phyloP scores from a whole-genome alignment of 2,113 vertebrate species.

The Oncorhynchus tshawytscha region DNA sequence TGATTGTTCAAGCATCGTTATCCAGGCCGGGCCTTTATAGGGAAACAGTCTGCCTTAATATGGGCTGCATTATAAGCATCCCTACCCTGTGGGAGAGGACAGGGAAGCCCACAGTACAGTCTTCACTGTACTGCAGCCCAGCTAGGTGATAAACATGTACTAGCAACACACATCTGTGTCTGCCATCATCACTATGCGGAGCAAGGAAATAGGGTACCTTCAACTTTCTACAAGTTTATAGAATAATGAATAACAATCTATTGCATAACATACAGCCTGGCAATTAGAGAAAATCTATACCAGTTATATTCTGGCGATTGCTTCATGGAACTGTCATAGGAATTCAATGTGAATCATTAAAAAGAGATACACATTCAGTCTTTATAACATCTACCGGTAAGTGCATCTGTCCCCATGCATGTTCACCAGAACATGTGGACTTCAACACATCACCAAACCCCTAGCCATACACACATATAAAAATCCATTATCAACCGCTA shows the following conservation, averaged over 20 bases:
- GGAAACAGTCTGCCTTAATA: conserved; percentile 57
- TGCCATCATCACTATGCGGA: conserved; percentile 54
- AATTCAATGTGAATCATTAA: conserved; percentile 35
- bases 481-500: no score
- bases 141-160: conserved; percentile 59
- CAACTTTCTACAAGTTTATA: not conserved
- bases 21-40: conserved; percentile 62
- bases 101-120: conserved; percentile 14
- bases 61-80: conserved; percentile 67
- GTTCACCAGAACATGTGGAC: conserved; percentile 25
- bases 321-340: conserved; percentile 50
- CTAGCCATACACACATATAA: conserved; percentile 9
- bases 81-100: conserved; percentile 58
- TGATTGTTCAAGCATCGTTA: conserved; percentile 66
- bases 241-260: not conserved
- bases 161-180: conserved; percentile 60
- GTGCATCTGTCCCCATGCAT: not conserved
- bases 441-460: conserved; percentile 31
- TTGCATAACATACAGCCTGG: not conserved
- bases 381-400: conserved; percentile 8
- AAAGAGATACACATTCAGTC: conserved; percentile 11
- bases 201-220: no score
- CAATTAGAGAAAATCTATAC: conserved; percentile 38
- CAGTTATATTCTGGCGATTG: conserved; percentile 46
- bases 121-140: conserved; percentile 51